These are phyloP conservation scores for Alectura lathami DNA, from an alignment of 2,113 vertebrate species.

Conservation along the genomic window DNA sequence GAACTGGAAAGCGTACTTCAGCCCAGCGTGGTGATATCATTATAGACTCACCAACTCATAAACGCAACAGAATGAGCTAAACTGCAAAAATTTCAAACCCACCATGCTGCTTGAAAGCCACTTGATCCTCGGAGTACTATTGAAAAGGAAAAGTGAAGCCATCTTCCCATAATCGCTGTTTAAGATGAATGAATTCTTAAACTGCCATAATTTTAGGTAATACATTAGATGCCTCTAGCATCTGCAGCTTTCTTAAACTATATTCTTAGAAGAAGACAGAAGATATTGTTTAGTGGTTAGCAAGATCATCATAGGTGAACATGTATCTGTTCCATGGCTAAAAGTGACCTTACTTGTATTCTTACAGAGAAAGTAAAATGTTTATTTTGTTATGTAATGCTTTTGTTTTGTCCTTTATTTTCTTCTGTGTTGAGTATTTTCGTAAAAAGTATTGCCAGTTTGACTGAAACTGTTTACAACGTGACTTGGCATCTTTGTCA, in stretches of 20 bases:
- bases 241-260: conserved; percentile 84
- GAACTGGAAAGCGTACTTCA: conserved; percentile 97
- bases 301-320: conserved; percentile 83
- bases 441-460: conserved; percentile 84
- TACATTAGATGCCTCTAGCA: conserved; percentile 82
- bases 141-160: conserved; percentile 89
- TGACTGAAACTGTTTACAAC: conserved; percentile 76
- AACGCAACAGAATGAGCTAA: conserved; percentile 99
- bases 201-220: conserved; percentile 86
- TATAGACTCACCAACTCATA: conserved; percentile 99
- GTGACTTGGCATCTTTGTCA: conserved; percentile 76
- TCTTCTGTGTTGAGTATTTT: conserved; percentile 81
- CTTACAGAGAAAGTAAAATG: conserved; percentile 85
- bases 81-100: conserved; percentile 79
- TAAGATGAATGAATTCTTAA: conserved; percentile 82
- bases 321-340: conserved; percentile 85
- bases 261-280: conserved; percentile 83
- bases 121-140: conserved; percentile 88
- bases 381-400: conserved; percentile 81
- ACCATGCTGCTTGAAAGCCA: conserved; percentile 94
- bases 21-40: conserved; percentile 98
- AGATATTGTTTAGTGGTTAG: conserved; percentile 82
- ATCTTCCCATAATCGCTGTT: conserved; percentile 83
- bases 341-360: conserved; percentile 89
- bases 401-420: conserved; percentile 76